Evolutionary conservation across 2,113 vertebrate genomes (phyloP).

Genomic region (Notechis scutatus): DNA sequence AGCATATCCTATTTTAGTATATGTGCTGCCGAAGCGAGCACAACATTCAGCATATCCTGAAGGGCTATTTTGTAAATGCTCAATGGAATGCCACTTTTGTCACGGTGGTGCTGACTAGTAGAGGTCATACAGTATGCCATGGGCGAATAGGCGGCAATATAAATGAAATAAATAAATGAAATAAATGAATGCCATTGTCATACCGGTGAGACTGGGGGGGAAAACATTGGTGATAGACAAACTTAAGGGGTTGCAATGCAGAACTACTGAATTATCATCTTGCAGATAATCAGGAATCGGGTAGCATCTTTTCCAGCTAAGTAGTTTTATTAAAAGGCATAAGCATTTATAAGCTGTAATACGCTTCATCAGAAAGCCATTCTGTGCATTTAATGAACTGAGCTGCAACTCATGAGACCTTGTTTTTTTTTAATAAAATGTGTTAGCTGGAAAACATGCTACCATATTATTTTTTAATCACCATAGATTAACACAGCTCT

Average conservation of each 20-base stretch:
- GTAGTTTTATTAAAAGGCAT: not conserved
- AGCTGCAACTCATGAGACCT: not conserved
- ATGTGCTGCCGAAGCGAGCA: no score
- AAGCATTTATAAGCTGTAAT: not conserved
- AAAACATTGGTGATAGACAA: not conserved
- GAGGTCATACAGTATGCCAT: not conserved
- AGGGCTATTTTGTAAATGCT: not conserved
- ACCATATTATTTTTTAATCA: not conserved
- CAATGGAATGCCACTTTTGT: not conserved
- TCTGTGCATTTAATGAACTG: not conserved
- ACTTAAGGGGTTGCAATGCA: not conserved
- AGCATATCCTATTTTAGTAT: no score
- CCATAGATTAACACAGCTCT: not conserved
- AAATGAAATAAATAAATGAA: no score
- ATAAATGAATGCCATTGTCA: not conserved
- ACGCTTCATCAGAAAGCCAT: not conserved
- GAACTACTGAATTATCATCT: not conserved
- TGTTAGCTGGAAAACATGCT: not conserved
- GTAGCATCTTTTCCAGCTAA: not conserved
- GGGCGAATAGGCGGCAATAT: no score
- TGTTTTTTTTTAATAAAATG: not conserved
- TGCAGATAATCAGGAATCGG: not conserved
- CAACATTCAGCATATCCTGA: not conserved
- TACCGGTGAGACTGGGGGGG: not conserved
- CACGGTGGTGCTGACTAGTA: not conserved